Base-by-base conservation (phyloP, 1,140 invertebrate species). In the Armadillidium nasatum region DNA sequence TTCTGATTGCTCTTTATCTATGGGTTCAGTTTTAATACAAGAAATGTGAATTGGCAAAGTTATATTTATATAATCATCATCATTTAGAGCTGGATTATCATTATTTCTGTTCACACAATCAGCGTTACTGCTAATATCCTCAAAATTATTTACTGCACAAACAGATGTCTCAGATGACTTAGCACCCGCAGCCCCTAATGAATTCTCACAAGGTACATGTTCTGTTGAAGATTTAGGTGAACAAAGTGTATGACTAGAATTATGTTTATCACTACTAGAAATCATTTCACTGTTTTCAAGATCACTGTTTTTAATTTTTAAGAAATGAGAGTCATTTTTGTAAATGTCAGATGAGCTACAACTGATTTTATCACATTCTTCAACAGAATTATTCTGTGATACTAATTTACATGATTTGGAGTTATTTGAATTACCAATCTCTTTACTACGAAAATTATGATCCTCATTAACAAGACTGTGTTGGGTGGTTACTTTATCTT, bases 251-350 rank as follows among this genome's bases (percentile, higher is more conserved):
- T 33, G 33, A 33, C 33, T 19, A 60, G 19, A 60, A 60, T 7
- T 60, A 60, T 13, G 50, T 60, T 60, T 60, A 60, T 60, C 11
- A 60, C 50, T 60, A 60, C 11, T 60, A 60, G 50, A 60, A 60
- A 60, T 60, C 50, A 15, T 7, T 3, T 60, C 50, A 60, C 50
- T 60, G 1, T 60, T 13, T 60, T 60, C 50, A 60, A 60, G 19
- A 60, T 60, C 7, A 60, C 7, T 4, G 7, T 7, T 60, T 60
- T 60, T 60, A 60, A 7, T 2, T 15, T 60, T 60, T 60, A 7
- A 33, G 33, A 6, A 33, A 33, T 33, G 33, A 33, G 33, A 33
- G 33, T 33, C 33, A 33, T 33, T 33, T 33, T 33, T 6, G 2
- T 33, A 6, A 33, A 60, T 60, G 50, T 15, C 2, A 4, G 1